A percentile compares a stretch with the other conserved stretches of the same genome.
Conservation (phyloP, 2,797 vertebrate species). For the Sebastes miniatus region DNA sequence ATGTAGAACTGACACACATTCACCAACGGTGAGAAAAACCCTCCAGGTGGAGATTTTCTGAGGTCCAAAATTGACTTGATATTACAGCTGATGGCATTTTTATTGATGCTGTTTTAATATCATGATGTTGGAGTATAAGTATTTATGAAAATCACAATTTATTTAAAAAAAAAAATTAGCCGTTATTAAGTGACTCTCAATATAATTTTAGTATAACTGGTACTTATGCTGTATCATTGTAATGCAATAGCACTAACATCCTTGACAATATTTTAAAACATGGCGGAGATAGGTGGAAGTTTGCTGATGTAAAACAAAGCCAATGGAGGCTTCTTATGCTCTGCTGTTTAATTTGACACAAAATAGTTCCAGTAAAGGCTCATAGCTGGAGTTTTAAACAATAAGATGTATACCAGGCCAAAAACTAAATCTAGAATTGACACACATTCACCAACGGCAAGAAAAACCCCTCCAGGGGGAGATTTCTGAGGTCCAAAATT, state of each 20-base stretch:
- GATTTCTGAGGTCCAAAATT: not conserved
- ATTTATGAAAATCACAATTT: slow-evolving; percentile 1
- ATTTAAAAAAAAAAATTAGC: not conserved
- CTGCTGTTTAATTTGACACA: not conserved
- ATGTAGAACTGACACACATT: not conserved
- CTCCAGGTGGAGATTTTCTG: not conserved
- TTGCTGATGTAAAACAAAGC: not conserved
- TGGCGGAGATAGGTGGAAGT: not conserved
- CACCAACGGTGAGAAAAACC: not conserved
- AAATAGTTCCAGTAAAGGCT: not conserved
- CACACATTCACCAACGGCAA: not conserved
- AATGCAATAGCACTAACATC: not conserved
- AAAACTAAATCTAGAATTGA: not conserved
- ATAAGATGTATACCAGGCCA: not conserved
- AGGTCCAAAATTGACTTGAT: not conserved
- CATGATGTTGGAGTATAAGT: not conserved
- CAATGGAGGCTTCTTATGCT: not conserved
- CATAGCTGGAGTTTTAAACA: not conserved
- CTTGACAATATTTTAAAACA: not conserved
- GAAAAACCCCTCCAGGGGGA: not conserved
- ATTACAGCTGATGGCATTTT: not conserved
- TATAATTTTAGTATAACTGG: not conserved
- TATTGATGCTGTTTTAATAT: not conserved
- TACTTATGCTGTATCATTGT: not conserved
- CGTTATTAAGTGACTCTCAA: not conserved